phyloP scores from a whole-genome alignment of 1,140 invertebrate species.

The Formica exsecta region DNA sequence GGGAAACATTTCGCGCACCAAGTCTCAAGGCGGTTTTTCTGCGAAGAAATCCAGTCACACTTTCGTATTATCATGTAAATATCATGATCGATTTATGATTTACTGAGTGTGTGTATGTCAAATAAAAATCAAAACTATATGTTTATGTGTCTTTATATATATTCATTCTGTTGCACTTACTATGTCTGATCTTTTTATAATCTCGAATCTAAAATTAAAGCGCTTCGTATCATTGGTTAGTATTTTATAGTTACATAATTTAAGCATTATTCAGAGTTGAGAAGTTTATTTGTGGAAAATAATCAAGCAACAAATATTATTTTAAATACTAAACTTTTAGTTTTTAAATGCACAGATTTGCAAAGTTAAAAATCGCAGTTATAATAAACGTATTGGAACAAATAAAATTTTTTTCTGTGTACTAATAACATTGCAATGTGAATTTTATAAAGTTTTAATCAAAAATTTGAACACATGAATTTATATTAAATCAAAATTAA shows the following conservation, averaged over 20 bases:
- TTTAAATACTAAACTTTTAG: not conserved
- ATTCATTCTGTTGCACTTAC: conserved; percentile 65
- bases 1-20: conserved; percentile 25
- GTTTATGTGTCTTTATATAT: conserved; percentile 59
- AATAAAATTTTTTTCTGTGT: not conserved
- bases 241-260: conserved; percentile 35
- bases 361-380: not conserved
- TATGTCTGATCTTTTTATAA: conserved; percentile 37
- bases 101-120: conserved; percentile 30
- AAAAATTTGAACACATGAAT: not conserved
- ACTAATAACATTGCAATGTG: no score
- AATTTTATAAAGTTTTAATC: not conserved
- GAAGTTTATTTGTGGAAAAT: not conserved
- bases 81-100: conserved; percentile 53
- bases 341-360: not conserved
- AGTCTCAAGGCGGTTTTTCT: conserved; percentile 29
- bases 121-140: conserved; percentile 80
- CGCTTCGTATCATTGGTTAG: not conserved
- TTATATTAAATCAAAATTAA: not conserved
- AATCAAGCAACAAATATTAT: not conserved
- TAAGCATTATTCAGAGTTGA: not conserved
- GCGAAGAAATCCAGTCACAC: conserved; percentile 50
- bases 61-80: conserved; percentile 1
- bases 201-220: conserved; percentile 44
- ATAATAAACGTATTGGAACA: not conserved